Conservation (phyloP, 2,113 vertebrate genomes). For the Loxodonta africana region DNA sequence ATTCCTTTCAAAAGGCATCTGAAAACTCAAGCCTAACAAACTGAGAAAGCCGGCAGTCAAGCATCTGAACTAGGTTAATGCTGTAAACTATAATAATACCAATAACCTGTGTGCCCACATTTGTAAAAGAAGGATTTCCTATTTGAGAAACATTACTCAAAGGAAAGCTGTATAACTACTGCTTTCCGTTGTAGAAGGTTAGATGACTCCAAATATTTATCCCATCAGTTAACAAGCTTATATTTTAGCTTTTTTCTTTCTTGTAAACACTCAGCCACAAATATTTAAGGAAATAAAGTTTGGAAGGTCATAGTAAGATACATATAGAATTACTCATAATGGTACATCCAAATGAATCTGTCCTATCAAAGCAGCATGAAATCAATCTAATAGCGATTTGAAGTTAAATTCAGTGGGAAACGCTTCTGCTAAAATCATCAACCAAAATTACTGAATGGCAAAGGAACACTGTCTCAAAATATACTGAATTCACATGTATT, state of each 20-base stretch:
- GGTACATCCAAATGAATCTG: slow-evolving; percentile 42
- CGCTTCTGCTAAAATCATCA: slow-evolving; percentile 63
- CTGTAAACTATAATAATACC: slow-evolving; percentile 21
- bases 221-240: slow-evolving; percentile 32
- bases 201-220: slow-evolving; percentile 44
- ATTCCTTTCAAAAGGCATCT: slow-evolving; percentile 83
- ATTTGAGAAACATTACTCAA: slow-evolving; percentile 44
- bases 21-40: slow-evolving; percentile 80
- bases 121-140: slow-evolving; percentile 57
- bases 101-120: slow-evolving; percentile 28
- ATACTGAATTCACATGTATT: slow-evolving; percentile 63
- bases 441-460: slow-evolving; percentile 69
- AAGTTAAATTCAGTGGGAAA: slow-evolving; percentile 54
- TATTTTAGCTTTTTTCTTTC: neutral
- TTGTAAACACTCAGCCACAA: slow-evolving; percentile 38
- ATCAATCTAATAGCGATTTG: slow-evolving; percentile 34
- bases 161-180: slow-evolving; percentile 40
- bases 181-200: slow-evolving; percentile 41
- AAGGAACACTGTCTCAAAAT: slow-evolving; percentile 77
- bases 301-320: slow-evolving; percentile 28
- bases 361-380: slow-evolving; percentile 52
- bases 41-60: slow-evolving; percentile 69
- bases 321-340: slow-evolving; percentile 31
- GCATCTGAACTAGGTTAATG: slow-evolving; percentile 52
- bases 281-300: slow-evolving; percentile 30